Evolutionary conservation across 2,888 invertebrate species (phyloP), one percentile per base, ranked within the genome.

Genomic region (Taenaris catops): DNA sequence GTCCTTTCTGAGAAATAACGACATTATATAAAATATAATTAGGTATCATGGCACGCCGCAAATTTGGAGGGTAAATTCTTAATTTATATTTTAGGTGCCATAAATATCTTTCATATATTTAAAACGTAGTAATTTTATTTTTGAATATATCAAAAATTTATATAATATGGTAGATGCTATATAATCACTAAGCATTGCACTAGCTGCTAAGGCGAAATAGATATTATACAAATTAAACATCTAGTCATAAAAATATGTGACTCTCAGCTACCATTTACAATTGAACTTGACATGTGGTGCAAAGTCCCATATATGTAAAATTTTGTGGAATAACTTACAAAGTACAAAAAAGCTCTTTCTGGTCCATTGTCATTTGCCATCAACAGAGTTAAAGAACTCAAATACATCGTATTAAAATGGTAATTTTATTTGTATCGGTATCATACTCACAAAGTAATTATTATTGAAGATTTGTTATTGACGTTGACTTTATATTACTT

Each of bases 161-260:
- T 48, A 45, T 49, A 48, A 49, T 46, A 38, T 34, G 35, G 41
- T 49, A 49, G 45, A 47, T 48, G 50, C 48, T 50, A 42, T 38
- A 33, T 37, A 42, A 48, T 46, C 51, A 52, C 45, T 49, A 56
- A 62, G 61, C 52, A 63, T 69, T 74, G 71, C 76, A 73, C 79
- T 79, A 79, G 74, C 75, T 78, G 78, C 79, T 80, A 75, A 75
- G 76, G 78, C 75, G 67, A 71, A 51, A 59, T 51, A 57, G 60
- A 58, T 67, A 68, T 63, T 62, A 70, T 56, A 59, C 55, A 51
- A 58, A 62, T 67, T 53, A 61, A 67, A n/a, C 67, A 66, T 53
- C 52, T 58, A 59, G 64, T 48, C 58, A 62, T 66, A 70, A 68
- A 67, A 69, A 70, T 71, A 74, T 66, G 60, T 49, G 56, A 49